Evolutionary conservation across 2,888 invertebrate species (phyloP).

Genomic region (Dynastes maya): DNA sequence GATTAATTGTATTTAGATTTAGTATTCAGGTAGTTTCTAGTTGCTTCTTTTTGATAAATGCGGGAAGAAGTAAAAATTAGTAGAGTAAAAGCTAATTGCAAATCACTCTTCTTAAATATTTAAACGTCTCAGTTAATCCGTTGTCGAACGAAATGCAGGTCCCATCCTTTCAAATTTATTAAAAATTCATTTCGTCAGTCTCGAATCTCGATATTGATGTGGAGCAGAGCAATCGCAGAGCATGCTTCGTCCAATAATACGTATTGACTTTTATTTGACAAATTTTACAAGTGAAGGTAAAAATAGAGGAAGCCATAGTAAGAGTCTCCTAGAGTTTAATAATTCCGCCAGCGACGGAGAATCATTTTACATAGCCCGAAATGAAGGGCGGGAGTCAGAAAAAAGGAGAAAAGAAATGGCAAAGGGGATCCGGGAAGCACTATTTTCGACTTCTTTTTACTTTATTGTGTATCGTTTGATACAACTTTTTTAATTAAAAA

Average conservation of each 20-base stretch:
- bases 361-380: background rate
- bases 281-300: background rate
- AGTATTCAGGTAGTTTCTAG: too few relatives aligned
- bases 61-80: too few relatives aligned
- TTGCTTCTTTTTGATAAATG: too few relatives aligned
- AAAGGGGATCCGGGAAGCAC: background rate
- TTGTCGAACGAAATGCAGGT: background rate
- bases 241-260: conserved; percentile 34
- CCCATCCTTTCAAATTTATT: background rate
- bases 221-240: conserved; percentile 7
- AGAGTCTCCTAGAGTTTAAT: background rate
- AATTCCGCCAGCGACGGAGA: background rate
- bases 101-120: too few relatives aligned
- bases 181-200: conserved; percentile 37
- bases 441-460: background rate
- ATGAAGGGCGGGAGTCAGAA: background rate
- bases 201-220: conserved; percentile 12
- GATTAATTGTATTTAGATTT: too few relatives aligned
- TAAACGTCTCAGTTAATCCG: too few relatives aligned
- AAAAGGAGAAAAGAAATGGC: background rate
- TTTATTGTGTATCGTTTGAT: background rate
- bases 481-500: conserved; percentile 12
- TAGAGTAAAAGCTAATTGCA: too few relatives aligned
- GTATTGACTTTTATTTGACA: conserved; percentile 39
- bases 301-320: background rate